Percentiles rank a stretch among this genome's conserved stretches.
Evolutionary conservation across 1,140 invertebrate genomes (phyloP).

Genomic region (Aphidius gifuensis): DNA sequence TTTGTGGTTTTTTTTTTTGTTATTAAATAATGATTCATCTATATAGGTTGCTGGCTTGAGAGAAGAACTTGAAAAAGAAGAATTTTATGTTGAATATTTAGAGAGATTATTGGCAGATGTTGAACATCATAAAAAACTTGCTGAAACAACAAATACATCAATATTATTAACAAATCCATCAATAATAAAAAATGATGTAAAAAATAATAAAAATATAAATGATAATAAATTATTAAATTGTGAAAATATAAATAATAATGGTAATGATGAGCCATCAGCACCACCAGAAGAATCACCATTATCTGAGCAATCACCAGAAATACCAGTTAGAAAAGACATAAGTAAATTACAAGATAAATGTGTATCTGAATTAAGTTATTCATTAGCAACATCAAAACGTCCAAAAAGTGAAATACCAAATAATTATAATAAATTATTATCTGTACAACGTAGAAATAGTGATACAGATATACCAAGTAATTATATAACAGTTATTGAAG

Average conservation of each 20-base stretch:
- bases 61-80: constrained; percentile 84
- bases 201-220: too few species aligned
- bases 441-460: constrained; percentile 48
- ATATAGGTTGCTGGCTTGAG: constrained; percentile 65
- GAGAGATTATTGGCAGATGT: constrained; percentile 79
- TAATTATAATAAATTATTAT: constrained; percentile 50
- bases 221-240: background rate
- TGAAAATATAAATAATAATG: background rate
- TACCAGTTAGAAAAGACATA: constrained; percentile 46
- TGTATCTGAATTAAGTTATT: constrained; percentile 51
- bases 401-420: constrained; percentile 52
- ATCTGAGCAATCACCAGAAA: constrained; percentile 26
- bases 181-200: background rate
- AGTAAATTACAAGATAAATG: constrained; percentile 53
- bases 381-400: constrained; percentile 43
- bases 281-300: constrained; percentile 8
- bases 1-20: background rate
- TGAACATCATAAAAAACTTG: constrained; percentile 64
- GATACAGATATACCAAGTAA: constrained; percentile 63
- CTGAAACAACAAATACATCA: constrained; percentile 32
- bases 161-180: background rate
- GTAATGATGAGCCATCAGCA: background rate
- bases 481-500: constrained; percentile 86
- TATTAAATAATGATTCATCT: background rate
- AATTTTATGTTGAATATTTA: constrained; percentile 86